Conservation (phyloP, 2,113 vertebrate genomes). For the Colaptes auratus region DNA sequence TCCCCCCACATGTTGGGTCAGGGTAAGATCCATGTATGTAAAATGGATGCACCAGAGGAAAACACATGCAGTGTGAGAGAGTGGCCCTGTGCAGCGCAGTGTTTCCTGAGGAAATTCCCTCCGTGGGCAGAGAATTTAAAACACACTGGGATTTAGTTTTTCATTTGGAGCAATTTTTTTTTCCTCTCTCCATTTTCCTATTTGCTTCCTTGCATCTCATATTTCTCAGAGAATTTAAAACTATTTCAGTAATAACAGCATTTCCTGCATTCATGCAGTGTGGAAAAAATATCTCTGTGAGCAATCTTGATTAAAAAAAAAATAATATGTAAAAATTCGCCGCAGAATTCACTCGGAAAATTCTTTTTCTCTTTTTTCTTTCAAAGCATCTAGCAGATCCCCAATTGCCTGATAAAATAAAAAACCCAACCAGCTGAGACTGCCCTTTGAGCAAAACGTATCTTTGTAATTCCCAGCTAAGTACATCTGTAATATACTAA, state of each 20-base stretch:
- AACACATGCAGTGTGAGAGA: background rate
- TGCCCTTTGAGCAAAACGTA: background rate
- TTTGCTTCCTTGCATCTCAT: background rate
- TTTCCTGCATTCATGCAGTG: background rate
- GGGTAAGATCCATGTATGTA: background rate
- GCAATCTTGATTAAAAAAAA: background rate
- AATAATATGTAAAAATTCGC: background rate
- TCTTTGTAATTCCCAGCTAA: background rate
- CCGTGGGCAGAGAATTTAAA: background rate
- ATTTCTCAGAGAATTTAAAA: background rate
- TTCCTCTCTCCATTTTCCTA: background rate
- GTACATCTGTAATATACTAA: background rate
- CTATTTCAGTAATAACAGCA: background rate
- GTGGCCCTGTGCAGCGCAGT: background rate
- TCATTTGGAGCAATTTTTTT: background rate
- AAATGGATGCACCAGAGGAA: background rate
- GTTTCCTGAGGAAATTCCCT: background rate
- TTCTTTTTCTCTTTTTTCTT: background rate
- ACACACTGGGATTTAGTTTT: background rate
- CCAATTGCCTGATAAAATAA: background rate
- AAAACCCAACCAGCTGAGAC: background rate
- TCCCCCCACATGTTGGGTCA: background rate
- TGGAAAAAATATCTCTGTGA: background rate
- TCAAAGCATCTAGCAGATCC: slow-evolving; percentile 15
- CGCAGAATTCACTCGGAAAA: background rate